Evolutionary conservation across 2,113 vertebrate genomes (phyloP), one percentile per base, ranked within the genome.

Genomic region (Sminthopsis crassicaudata): DNA sequence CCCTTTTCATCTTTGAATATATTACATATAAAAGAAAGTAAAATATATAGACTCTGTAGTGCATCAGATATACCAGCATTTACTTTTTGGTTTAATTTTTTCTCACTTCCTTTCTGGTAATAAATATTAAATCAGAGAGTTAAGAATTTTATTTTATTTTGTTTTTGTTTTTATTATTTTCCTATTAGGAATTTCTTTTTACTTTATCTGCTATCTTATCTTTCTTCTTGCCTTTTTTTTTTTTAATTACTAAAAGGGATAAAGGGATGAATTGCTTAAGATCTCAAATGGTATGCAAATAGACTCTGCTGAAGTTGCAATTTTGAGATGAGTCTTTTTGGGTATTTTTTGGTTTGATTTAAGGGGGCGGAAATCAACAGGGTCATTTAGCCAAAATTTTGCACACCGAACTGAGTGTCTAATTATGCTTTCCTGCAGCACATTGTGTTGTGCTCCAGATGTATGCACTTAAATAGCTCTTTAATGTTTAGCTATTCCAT

Each of bases 331-430:
- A 89, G 10, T 57, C 57, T 95, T 95, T 95, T 92, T 12, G 88
- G 51, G 89, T 93, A 89, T 91, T 95, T 92, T 94, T 90, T 95
- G 91, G 50, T 95, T 94, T 91, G 67, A 92, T 84, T 93, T 93
- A 96, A 90, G 19, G 42, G 30, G 30, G n/a, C 2, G n/a, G 84
- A 91, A 92, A 92, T 92, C 57, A 95, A 91, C 92, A 92, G 92
- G 93, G 54, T 96, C 91, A 96, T 93, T 94, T 91, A 94, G 57
- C 54, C 53, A 96, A 90, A 97, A 91, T 91, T 93, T 42, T 97
- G 50, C n/a, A 94, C 95, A 95, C 36, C 27, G 91, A 93, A 93
- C 42, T 90, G 92, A 55, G 36, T 96, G 94, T 95, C 67, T 94
- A 91, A 96, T 96, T 96, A 95, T 92, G 89, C 91, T 96, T 97